Evolutionary conservation across 2,797 vertebrate genomes (phyloP), one percentile per base, ranked within the genome.

Genomic region (Onychomys torridus): DNA sequence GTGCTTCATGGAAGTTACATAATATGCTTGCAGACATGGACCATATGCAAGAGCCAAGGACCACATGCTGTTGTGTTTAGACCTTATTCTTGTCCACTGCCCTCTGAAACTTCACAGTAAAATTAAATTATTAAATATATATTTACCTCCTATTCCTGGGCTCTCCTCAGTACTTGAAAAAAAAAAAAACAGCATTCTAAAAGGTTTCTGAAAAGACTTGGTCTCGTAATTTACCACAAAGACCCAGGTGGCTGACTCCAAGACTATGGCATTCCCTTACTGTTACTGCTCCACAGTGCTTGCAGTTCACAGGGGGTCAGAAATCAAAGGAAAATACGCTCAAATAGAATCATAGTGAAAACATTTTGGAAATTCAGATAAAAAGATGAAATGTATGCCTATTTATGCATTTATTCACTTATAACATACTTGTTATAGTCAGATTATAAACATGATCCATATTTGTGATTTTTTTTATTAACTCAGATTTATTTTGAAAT

Each of bases 401-500:
- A 37, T 65, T 90, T 96, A 65, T 69, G 9, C 61, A 75, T 73
- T 92, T 95, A 78, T 81, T 4, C 67, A 59, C 43, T 3, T 83
- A 27, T 87, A 63, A 57, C 73, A 85, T 83, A 90, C 63, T 84
- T 87, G 6, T 94, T 92, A 65, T 7, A 32, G 19, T 86, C 23
- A 93, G 27, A 57, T 63, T 82, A 46, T 89, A 97, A 97, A 57
- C 34, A 57, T 83, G 71, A 71, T 2, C 2, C 86, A 11, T 10
- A 86, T 57, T 92, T 77, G 34, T 90, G 49, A 93, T 67, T 73
- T 55, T 77, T 55, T 89, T 96, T 93, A 86, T 32, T 67, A 23
- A 46, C 59, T 1, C 81, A 57, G 8, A 29, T 92, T 94, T 81
- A 34, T 94, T 97, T 96, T 88, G 90, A 96, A 96, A 77, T 61